Percentiles rank a stretch among this genome's conserved stretches.
phyloP scores from a whole-genome alignment of 2,888 invertebrate genomes.

The Sicus ferrugineus region DNA sequence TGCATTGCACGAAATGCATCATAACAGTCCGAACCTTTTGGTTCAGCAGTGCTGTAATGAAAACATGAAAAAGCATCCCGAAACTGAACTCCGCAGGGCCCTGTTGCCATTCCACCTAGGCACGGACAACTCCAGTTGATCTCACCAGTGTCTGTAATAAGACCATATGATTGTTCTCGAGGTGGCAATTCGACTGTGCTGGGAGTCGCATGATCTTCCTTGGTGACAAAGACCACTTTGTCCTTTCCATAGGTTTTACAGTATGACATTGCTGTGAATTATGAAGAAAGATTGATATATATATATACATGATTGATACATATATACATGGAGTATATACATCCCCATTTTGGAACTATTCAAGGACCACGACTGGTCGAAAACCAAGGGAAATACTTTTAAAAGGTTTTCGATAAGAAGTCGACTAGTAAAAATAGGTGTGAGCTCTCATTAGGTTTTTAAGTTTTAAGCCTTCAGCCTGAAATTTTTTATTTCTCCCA shows the following conservation, averaged over 20 bases:
- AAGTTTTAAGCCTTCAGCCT: no score
- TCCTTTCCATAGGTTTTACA: slow-evolving; percentile 75
- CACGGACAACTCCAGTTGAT: slow-evolving; percentile 99
- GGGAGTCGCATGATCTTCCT: slow-evolving; percentile 79
- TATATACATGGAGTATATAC: no score
- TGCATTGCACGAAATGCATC: slow-evolving; percentile 91
- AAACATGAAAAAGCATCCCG: slow-evolving; percentile 95
- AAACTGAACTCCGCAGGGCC: slow-evolving; percentile 93
- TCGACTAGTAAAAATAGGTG: no score
- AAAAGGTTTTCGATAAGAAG: no score
- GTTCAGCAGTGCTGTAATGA: slow-evolving; percentile 87
- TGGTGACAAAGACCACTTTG: slow-evolving; percentile 81
- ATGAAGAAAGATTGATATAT: neutral
- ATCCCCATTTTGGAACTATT: no score
- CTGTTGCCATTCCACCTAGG: slow-evolving; percentile 96
- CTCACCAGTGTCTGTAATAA: slow-evolving; percentile 83
- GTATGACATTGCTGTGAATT: slow-evolving; percentile 46
- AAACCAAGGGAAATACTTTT: no score
- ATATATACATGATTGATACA: no score
- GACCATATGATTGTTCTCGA: slow-evolving; percentile 78
- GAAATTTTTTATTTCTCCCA: no score
- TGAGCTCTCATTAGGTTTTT: no score
- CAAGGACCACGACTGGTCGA: no score
- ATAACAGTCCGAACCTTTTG: slow-evolving; percentile 93
- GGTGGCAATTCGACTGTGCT: slow-evolving; percentile 76